Evolutionary conservation across 64 coral and sea anemone genomes (phyloP), one percentile per base, ranked within the genome.

Genomic region (Pocillopora verrucosa): DNA sequence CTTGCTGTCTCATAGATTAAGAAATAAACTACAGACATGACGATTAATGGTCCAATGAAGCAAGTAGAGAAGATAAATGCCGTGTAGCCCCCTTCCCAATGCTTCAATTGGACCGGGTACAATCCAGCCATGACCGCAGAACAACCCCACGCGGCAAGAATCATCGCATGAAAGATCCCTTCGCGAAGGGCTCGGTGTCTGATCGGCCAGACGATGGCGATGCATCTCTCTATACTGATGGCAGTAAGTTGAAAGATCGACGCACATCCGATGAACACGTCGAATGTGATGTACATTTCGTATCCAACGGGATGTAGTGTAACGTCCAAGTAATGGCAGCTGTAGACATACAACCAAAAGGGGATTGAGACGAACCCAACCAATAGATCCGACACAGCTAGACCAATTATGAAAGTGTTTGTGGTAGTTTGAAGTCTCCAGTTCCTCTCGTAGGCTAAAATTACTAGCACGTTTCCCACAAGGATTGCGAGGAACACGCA

Each of bases 201-300:
- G 61, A 93, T 93, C 37, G 94, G 94, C 51, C 80, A 90, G 58
- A 92, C 92, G 59, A 96, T 84, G 4, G 94, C 94, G 12, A 96
- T 34, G 36, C 86, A 96, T 72, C 94, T 68, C 59, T 96, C 94
- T 17, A 96, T 60, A 60, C 94, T 96, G 16, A 96, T 96, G 58
- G 91, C 91, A 16, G 92, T 93, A n/a, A 96, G 92, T 41, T 96
- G 94, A 1, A 92, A 88, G 19, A 96, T 91, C 34, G 94, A 96
- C n/a, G 94, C 87, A 60, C 89, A 78, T 30, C 87, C 92, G 22
- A 92, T 96, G 64, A 96, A 93, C 1, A 96, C 87, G 70, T 96
- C 94, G 16, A 83, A 76, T 15, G 88, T 88, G 14, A 90, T 84
- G 65, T 92, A 96, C 0, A 78, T 13, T 37, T 63, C 82, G 20